Conservation (phyloP, 2,113 vertebrate genomes). For the Mola mola region DNA sequence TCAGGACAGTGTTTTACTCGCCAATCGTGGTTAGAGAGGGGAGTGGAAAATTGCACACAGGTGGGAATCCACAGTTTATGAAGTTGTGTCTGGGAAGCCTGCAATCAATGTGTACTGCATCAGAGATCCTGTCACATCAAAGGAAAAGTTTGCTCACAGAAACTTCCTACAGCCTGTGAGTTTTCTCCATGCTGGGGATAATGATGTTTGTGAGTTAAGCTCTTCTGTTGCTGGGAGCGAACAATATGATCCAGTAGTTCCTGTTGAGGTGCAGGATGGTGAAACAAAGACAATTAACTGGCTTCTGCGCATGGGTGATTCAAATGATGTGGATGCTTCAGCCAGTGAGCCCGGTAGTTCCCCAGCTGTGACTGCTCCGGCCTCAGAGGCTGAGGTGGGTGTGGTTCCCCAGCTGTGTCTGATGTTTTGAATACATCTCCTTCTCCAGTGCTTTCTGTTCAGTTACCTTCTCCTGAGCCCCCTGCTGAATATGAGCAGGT, state of each 20-base stretch:
- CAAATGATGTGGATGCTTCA: neutral
- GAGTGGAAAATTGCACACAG: slow-evolving; percentile 6
- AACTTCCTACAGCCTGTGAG: neutral
- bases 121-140: neutral
- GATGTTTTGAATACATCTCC: too few relatives aligned
- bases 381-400: neutral
- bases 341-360: neutral
- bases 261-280: neutral
- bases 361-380: too few relatives aligned
- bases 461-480: neutral
- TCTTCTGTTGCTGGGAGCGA: neutral
- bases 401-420: too few relatives aligned
- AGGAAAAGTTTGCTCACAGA: slow-evolving; percentile 4
- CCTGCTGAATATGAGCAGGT: neutral
- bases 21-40: too few relatives aligned
- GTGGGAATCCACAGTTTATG: slow-evolving; percentile 8
- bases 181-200: neutral
- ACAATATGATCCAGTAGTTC: neutral
- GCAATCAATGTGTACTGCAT: slow-evolving; percentile 13
- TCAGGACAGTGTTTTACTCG: too few relatives aligned
- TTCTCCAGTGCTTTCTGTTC: too few relatives aligned
- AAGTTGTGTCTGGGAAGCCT: neutral
- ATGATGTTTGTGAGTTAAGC: neutral
- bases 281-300: neutral
- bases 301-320: neutral